These are phyloP conservation scores for Branchellion lobata DNA, from an alignment of 2,888 invertebrate genomes.

Conservation along the genomic window DNA sequence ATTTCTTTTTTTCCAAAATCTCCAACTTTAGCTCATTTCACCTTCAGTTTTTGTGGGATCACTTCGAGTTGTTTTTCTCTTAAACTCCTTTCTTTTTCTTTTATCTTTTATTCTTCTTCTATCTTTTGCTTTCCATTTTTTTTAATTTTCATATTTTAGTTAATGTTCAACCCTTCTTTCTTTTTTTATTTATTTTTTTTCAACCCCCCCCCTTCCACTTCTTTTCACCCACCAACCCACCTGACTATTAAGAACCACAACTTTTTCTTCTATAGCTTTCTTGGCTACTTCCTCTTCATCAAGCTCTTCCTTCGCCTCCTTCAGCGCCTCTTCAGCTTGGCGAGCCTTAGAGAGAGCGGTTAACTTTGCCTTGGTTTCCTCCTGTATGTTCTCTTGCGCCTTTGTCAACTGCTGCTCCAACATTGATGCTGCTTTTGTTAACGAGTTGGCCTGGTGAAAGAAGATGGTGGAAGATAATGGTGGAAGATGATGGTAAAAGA, in stretches of 20 bases:
- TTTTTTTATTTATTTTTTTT: too few species aligned
- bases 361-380: slow-evolving; percentile 92
- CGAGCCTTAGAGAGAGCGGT: slow-evolving; percentile 73
- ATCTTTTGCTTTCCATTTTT: too few species aligned
- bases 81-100: too few species aligned
- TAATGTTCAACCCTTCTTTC: too few species aligned
- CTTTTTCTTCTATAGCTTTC: slow-evolving; percentile 77
- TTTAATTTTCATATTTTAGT: too few species aligned
- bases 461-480: not conserved
- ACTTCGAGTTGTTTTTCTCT: too few species aligned
- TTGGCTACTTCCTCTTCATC: slow-evolving; percentile 92
- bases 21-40: too few species aligned
- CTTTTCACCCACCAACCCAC: slow-evolving; percentile 50
- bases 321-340: slow-evolving; percentile 85
- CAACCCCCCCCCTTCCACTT: too few species aligned
- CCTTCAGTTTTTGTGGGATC: too few species aligned
- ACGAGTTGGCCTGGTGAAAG: slow-evolving; percentile 74
- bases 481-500: too few species aligned
- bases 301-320: slow-evolving; percentile 82
- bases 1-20: too few species aligned
- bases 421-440: slow-evolving; percentile 79
- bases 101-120: too few species aligned
- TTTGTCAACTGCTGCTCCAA: slow-evolving; percentile 85
- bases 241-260: slow-evolving; percentile 59
- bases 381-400: slow-evolving; percentile 80